A percentile compares a stretch with the other conserved stretches of the same genome.
Evolutionary conservation across 2,888 invertebrate genomes (phyloP).

Genomic region (Cheilosia pagana): DNA sequence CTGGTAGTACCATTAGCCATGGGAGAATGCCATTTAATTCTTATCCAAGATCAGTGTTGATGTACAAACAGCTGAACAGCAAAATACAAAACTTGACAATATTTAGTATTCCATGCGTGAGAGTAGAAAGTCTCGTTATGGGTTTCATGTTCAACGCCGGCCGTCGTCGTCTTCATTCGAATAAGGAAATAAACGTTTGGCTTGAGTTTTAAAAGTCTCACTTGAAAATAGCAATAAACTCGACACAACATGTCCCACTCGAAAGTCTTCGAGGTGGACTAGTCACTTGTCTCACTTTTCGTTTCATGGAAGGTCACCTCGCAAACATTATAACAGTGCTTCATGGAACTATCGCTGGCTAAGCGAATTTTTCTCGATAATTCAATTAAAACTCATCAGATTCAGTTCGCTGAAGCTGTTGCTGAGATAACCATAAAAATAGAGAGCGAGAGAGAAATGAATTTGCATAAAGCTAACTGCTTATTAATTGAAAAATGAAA

Average conservation of each 20-base stretch:
- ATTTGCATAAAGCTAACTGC: constrained; percentile 59
- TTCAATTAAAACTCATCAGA: constrained; percentile 51
- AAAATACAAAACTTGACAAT: constrained; percentile 41
- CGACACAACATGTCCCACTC: constrained; percentile 45
- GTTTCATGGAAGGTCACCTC: constrained; percentile 64
- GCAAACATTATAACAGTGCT: constrained; percentile 23
- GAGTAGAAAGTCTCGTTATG: constrained; percentile 59
- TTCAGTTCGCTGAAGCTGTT: constrained; percentile 27
- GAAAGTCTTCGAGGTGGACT: constrained; percentile 49
- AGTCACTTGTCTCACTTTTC: constrained; percentile 56
- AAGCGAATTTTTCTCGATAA: constrained; percentile 54
- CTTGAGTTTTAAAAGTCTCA: constrained; percentile 11
- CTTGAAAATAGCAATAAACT: constrained; percentile 26
- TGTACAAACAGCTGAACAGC: constrained; percentile 38
- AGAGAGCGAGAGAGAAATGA: constrained; percentile 1
- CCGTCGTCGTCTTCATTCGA: constrained; percentile 30
- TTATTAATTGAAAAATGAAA: constrained; percentile 67
- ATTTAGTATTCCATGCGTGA: constrained; percentile 65
- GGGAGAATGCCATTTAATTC: constrained; percentile 50
- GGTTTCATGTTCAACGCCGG: not conserved
- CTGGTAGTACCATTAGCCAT: constrained; percentile 35
- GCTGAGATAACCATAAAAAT: not conserved
- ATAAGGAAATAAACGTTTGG: constrained; percentile 31
- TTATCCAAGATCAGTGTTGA: constrained; percentile 42
- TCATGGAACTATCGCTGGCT: constrained; percentile 48